A percentile compares a stretch with the other conserved stretches of the same genome.
Evolutionary conservation across 1,140 invertebrate species (phyloP).

Genomic region (Tetragonula clypearis): DNA sequence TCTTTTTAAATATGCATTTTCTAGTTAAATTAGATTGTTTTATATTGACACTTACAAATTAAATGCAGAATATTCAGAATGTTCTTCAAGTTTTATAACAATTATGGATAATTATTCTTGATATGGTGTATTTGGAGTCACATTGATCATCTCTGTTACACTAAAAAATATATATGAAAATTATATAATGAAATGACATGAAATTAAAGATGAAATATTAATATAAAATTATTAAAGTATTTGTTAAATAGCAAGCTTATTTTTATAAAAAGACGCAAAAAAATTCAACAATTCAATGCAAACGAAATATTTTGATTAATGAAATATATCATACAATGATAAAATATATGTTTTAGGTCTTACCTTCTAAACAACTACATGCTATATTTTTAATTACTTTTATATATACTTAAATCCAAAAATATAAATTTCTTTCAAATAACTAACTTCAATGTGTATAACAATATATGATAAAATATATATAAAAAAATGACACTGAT

Average conservation of each 20-base stretch:
- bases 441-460: not conserved
- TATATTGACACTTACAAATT: constrained; percentile 44
- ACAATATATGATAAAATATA: not conserved
- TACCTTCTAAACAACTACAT: constrained; percentile 27
- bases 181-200: constrained; percentile 25
- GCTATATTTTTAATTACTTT: constrained; percentile 29
- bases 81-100: constrained; percentile 5
- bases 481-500: not conserved
- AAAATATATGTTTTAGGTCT: constrained; percentile 16
- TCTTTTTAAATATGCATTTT: not conserved
- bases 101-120: constrained; percentile 64
- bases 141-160: constrained; percentile 91
- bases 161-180: constrained; percentile 82
- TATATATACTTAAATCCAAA: not conserved
- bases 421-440: constrained; percentile 11
- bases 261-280: constrained; percentile 37
- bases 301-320: constrained; percentile 52
- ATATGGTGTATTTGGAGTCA: constrained; percentile 89
- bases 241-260: constrained; percentile 8
- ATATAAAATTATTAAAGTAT: constrained; percentile 40
- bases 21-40: not conserved
- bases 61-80: constrained; percentile 34
- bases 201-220: not conserved
- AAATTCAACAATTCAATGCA: constrained; percentile 26
- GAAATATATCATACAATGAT: constrained; percentile 21